A percentile compares a stretch with the other conserved stretches of the same genome.
Evolutionary conservation across 1,140 invertebrate species (phyloP).

Genomic region (Argopecten irradians): DNA sequence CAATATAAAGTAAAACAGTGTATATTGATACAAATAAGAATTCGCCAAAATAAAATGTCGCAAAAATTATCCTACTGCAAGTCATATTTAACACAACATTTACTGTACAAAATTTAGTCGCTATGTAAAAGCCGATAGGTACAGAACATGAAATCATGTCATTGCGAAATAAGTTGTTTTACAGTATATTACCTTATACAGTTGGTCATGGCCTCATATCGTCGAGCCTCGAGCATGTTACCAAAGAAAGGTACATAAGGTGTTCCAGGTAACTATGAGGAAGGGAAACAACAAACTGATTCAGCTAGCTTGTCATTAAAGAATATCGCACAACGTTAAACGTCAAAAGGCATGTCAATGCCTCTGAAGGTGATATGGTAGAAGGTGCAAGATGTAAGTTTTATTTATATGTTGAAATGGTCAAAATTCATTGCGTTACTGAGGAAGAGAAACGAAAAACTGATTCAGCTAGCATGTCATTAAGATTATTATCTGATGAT

Average conservation of each 20-base stretch:
- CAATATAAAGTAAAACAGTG: neutral
- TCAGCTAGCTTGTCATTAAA: neutral
- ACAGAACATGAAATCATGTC: no score
- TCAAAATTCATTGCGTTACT: neutral
- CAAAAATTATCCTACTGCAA: no score
- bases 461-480: no score
- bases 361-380: neutral
- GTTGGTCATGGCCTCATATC: constrained; percentile 58
- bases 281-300: neutral
- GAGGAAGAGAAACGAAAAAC: neutral
- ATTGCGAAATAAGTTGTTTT: neutral
- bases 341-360: neutral
- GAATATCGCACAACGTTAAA: neutral
- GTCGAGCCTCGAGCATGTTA: constrained; percentile 59
- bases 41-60: no score
- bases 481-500: no score
- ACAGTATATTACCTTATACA: constrained; percentile 50
- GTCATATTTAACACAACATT: no score
- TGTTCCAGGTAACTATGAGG: constrained; percentile 53
- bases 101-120: no score
- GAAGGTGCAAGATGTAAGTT: neutral
- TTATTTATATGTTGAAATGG: neutral
- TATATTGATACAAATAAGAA: neutral
- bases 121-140: no score
- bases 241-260: constrained; percentile 55